Percentiles rank a stretch among this genome's conserved stretches.
Conservation (phyloP, 2,797 vertebrate species). For the Xiphophorus birchmanni region DNA sequence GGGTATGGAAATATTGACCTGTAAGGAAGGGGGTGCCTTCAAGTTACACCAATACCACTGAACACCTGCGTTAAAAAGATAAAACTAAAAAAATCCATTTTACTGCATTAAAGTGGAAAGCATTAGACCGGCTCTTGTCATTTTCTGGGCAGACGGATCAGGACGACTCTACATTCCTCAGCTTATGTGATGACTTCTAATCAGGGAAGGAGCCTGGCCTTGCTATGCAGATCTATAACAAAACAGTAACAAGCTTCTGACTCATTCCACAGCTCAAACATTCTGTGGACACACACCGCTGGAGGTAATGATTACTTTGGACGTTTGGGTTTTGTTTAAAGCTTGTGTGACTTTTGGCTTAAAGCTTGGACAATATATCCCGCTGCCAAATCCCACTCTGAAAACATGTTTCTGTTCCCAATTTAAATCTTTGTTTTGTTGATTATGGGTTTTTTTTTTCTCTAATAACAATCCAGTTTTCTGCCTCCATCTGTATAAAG, state of each 20-base stretch:
- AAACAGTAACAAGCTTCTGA: constrained; percentile 12
- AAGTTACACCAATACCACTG: constrained; percentile 1
- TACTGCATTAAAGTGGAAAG: constrained; percentile 13
- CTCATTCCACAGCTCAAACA: constrained; percentile 27
- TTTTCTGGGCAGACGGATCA: constrained; percentile 5
- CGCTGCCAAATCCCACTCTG: constrained; percentile 24
- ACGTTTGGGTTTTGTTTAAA: constrained; percentile 34
- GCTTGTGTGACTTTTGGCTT: constrained; percentile 14
- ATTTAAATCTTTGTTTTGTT: constrained; percentile 1
- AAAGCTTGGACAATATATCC: constrained; percentile 10
- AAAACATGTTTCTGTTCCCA: constrained; percentile 19
- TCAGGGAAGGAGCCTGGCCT: constrained; percentile 24
- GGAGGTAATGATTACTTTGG: constrained; percentile 35
- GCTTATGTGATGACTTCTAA: constrained; percentile 19
- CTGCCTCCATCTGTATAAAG: neutral
- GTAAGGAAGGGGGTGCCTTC: constrained; percentile 12
- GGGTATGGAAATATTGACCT: constrained; percentile 27
- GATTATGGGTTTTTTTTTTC: neutral
- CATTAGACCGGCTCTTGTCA: neutral
- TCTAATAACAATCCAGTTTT: neutral
- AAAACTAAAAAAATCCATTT: neutral
- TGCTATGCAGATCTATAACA: constrained; percentile 45
- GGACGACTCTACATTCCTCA: constrained; percentile 1
- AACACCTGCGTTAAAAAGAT: constrained; percentile 2
- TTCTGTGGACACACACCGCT: constrained; percentile 12